These are phyloP conservation scores for Danio tinwini DNA, from an alignment of 2,797 vertebrate genomes.

Conservation along the genomic window DNA sequence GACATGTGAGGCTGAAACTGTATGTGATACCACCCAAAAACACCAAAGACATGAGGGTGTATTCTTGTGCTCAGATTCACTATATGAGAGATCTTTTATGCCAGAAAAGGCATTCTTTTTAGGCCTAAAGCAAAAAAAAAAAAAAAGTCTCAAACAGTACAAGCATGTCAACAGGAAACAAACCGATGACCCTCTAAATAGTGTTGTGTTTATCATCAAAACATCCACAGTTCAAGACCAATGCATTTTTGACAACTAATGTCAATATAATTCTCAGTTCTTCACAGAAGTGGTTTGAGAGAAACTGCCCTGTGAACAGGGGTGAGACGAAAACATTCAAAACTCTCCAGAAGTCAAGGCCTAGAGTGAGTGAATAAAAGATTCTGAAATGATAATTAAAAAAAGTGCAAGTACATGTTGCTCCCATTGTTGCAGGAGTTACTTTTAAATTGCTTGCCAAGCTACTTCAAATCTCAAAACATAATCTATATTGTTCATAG, in stretches of 20 bases:
- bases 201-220: conserved; percentile 1
- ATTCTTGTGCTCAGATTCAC: no score
- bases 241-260: conserved; percentile 5
- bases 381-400: conserved; percentile 2
- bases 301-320: conserved; percentile 10
- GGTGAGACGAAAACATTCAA: not conserved
- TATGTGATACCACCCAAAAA: not conserved
- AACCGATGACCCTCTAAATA: not conserved
- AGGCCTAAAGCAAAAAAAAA: not conserved
- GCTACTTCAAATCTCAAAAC: not conserved
- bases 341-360: not conserved
- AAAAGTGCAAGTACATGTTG: not conserved
- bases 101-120: not conserved
- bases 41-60: not conserved
- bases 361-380: not conserved
- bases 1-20: not conserved
- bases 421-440: not conserved
- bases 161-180: conserved; percentile 11
- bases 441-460: not conserved
- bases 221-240: not conserved
- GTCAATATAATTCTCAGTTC: not conserved
- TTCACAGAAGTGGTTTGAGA: conserved; percentile 1
- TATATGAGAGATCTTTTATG: not conserved
- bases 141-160: not conserved
- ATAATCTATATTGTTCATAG: not conserved